phyloP scores from a whole-genome alignment of 2,888 invertebrate species.

The Calliopum simillimum region DNA sequence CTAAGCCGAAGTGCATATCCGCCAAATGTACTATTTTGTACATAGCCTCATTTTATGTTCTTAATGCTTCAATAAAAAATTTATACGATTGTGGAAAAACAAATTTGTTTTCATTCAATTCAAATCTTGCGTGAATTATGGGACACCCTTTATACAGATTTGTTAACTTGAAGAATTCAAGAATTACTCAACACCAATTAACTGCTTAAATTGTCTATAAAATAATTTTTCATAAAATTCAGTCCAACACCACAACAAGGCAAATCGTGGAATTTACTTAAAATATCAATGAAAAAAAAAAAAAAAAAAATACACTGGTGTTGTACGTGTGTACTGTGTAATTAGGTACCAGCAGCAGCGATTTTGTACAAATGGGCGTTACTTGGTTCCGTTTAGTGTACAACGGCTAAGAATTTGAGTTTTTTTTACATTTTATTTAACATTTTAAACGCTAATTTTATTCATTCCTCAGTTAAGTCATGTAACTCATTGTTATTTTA shows the following conservation, averaged over 20 bases:
- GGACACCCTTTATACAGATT: no score
- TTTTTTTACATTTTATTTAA: no score
- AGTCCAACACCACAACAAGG: neutral
- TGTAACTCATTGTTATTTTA: slow-evolving; percentile 23
- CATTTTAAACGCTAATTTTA: neutral
- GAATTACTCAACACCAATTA: slow-evolving; percentile 20
- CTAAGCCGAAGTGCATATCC: no score
- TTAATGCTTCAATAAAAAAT: no score
- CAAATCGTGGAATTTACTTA: neutral
- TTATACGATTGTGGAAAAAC: no score
- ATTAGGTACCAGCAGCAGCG: no score
- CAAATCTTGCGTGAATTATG: no score
- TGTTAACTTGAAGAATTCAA: slow-evolving; percentile 12
- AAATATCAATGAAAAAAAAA: neutral
- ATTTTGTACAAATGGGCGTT: no score
- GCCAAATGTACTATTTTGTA: no score
- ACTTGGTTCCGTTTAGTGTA: no score
- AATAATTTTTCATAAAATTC: slow-evolving; percentile 1
- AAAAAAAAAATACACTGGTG: neutral
- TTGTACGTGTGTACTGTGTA: neutral
- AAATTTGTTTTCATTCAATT: no score
- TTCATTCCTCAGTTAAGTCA: slow-evolving; percentile 8
- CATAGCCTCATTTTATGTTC: no score
- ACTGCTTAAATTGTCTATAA: neutral
- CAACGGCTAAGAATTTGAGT: neutral